Conservation (phyloP, 1,140 invertebrate genomes). For the Diploscapter pachys region DNA sequence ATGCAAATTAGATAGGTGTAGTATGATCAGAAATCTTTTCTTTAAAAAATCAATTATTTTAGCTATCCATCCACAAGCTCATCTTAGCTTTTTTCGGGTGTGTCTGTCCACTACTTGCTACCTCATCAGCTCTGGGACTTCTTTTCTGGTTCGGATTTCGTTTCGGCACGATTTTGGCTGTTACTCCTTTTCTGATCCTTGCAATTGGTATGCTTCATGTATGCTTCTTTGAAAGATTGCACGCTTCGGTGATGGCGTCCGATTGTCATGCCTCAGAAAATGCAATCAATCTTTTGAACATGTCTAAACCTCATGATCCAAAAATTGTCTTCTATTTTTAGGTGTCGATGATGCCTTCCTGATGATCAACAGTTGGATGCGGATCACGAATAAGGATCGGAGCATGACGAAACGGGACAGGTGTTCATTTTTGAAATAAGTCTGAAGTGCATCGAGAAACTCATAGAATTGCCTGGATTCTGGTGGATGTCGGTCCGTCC, state of each 20-base stretch:
- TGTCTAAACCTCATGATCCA: background rate
- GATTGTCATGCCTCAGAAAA: too few relatives aligned
- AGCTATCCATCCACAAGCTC: conserved; percentile 46
- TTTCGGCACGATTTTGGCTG: conserved; percentile 49
- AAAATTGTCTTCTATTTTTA: conserved; percentile 19
- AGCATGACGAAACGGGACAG: conserved; percentile 1
- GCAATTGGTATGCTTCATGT: conserved; percentile 46
- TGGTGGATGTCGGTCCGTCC: conserved; percentile 47
- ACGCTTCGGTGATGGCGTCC: background rate
- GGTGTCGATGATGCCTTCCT: conserved; percentile 52
- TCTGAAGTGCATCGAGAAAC: background rate
- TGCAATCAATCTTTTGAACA: background rate
- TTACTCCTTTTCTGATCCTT: conserved; percentile 49
- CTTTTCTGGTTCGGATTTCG: conserved; percentile 50
- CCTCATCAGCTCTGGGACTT: conserved; percentile 44
- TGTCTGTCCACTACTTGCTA: conserved; percentile 49
- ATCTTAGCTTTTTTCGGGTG: conserved; percentile 42
- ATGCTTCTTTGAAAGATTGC: conserved; percentile 12
- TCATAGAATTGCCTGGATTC: conserved; percentile 29
- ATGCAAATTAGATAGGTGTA: too few relatives aligned
- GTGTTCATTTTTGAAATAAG: background rate
- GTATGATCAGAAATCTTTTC: too few relatives aligned
- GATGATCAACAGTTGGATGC: conserved; percentile 51
- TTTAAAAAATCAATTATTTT: conserved; percentile 23
- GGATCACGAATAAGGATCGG: conserved; percentile 40